Evolutionary conservation across 2,113 vertebrate genomes (phyloP), one percentile per base, ranked within the genome.

Genomic region (Grallaria varia): DNA sequence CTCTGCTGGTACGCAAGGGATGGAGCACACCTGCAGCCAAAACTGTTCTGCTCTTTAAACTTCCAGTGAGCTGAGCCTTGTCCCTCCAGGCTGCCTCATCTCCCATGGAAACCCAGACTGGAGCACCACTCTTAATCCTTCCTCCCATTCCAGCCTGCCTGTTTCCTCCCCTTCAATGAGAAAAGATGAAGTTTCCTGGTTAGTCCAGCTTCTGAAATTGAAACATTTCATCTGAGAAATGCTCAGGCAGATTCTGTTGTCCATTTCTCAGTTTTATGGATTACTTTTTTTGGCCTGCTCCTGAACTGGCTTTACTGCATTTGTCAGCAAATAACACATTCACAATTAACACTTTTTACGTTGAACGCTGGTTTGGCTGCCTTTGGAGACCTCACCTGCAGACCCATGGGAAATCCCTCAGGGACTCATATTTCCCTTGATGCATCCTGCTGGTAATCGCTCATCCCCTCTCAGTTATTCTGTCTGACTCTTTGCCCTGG

Each of bases 21-120:
- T n/a, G 24, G 31, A 39, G 11, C 39, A 47, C 40, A 33, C 22
- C 13, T 1, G 1, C 53, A 53, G 44, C 1, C 0, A 0, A 49
- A 68, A 73, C 17, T 73, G 9, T 31, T 77, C 42, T 44, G 31
- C 58, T 68, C 13, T 71, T 52, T 79, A 28, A 76, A 45, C 6
- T 71, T 62, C 40, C 62, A 55, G 40, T 35, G 44, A 69, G 17
- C 16, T 2, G 1, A 8, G 19, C 12, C 42, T 89, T 47, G 16
- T 6, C 19, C n/a, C 12, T 2, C 3, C 7, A n/a, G 9, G 35
- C 62, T 80, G 31, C 44, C 67, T 18, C 24, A 40, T 30, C 44
- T 82, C 69, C 49, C 1, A 0, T 44, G 21, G 62, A 71, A 84
- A 33, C 27, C 22, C 0, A 0, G 20, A 45, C 55, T 52, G 60